Base-by-base conservation (phyloP, 2,888 invertebrate genomes). In the Thalpophila matura region DNA sequence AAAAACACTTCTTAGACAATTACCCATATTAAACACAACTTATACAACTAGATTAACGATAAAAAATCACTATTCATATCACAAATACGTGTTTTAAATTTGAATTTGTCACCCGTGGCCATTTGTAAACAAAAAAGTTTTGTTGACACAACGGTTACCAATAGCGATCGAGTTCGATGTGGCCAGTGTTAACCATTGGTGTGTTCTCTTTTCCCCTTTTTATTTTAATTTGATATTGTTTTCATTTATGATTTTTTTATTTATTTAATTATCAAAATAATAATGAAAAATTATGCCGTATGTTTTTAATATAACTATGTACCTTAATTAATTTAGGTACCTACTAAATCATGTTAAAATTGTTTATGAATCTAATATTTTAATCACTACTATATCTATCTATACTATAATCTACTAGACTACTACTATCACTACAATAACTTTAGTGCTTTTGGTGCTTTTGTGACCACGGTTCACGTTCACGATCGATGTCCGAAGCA, bases 121-220 rank as follows among this genome's bases (percentile, higher is more conserved):
- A 92, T 92, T 93, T 91, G 92, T 94, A 93, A 93, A 93, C 90
- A 92, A 87, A 85, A 85, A 87, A 87, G 85, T 89, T 90, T 85
- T 93, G 93, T 95, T 94, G 94, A 91, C 94, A 90, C 85, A 82
- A 85, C 89, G 85, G 94, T 94, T 91, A 89, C 93, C 91, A 93
- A 89, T 91, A 85, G 88, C 87, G 84, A 92, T 91, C 80, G 82
- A 72, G 74, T 71, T 70, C 43, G 80, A 88, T 86, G 86, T 88
- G 90, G 91, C 91, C 92, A 90, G 91, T 89, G 56, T 65, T 67
- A 63, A 46, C 61, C 60, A 73, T 69, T 56, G 57, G 79, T 81
- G 29, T 63, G 76, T 80, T 83, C 64, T 80, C 77, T 37, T 47
- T 65, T 16, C 37, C 20, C 16, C 4, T 35, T 54, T 35, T 29